phyloP scores from a whole-genome alignment of 2,113 vertebrate genomes.

The Hypocryptadius cinnamomeus region DNA sequence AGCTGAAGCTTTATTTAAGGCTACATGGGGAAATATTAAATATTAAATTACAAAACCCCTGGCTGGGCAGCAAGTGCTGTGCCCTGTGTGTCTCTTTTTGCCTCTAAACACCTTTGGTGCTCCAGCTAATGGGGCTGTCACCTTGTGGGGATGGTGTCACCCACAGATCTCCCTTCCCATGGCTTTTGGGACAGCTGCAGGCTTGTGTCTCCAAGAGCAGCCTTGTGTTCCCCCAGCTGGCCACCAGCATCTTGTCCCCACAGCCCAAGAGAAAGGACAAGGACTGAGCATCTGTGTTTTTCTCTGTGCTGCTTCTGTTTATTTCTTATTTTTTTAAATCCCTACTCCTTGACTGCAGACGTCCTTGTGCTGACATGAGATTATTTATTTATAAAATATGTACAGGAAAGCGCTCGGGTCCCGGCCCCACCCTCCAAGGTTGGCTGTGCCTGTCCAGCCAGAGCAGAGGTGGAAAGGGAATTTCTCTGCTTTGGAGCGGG shows the following conservation, averaged over 20 bases:
- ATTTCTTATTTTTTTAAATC: slow-evolving; percentile 21
- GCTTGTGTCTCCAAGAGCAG: not conserved
- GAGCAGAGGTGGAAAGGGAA: not conserved
- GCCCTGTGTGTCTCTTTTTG: not conserved
- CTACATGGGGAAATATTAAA: not conserved
- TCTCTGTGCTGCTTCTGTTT: slow-evolving; percentile 45
- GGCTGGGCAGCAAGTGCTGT: not conserved
- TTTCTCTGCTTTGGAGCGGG: not conserved
- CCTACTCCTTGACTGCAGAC: slow-evolving; percentile 12
- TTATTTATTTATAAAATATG: slow-evolving; percentile 63
- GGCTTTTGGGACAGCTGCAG: not conserved
- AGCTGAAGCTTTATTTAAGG: slow-evolving; percentile 35
- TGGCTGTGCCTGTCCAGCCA: not conserved
- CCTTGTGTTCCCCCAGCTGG: not conserved
- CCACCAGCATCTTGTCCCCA: not conserved
- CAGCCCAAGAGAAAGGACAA: not conserved
- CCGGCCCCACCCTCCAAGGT: not conserved
- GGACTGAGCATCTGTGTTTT: not conserved
- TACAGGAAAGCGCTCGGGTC: slow-evolving; percentile 20
- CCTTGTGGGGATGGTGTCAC: not conserved
- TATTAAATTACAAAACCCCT: not conserved
- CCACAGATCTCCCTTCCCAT: not conserved
- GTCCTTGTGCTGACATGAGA: slow-evolving; percentile 1
- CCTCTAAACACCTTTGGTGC: not conserved
- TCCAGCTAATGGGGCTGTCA: not conserved